Conservation (phyloP, 2,113 vertebrate genomes). For the Polypterus senegalus region DNA sequence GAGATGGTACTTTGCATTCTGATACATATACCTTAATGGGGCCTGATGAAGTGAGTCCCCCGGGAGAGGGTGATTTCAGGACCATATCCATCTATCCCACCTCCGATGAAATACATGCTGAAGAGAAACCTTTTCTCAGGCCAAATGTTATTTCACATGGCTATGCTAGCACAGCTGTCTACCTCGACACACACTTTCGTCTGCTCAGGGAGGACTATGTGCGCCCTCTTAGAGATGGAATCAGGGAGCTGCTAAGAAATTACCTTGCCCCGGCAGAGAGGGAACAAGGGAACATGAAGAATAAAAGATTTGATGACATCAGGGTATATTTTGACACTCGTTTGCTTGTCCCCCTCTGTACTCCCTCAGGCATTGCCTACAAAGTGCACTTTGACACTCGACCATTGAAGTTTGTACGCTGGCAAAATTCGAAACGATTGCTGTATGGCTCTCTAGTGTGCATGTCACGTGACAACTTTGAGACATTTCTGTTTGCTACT, state of each 20-base stretch:
- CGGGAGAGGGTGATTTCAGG: slow-evolving; percentile 51
- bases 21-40: slow-evolving; percentile 55
- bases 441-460: slow-evolving; percentile 83
- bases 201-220: slow-evolving; percentile 88
- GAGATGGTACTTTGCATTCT: slow-evolving; percentile 63
- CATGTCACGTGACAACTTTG: slow-evolving; percentile 77
- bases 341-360: slow-evolving; percentile 57
- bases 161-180: slow-evolving; percentile 61
- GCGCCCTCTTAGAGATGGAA: slow-evolving; percentile 74
- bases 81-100: slow-evolving; percentile 69
- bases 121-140: slow-evolving; percentile 65
- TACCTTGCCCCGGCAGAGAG: slow-evolving; percentile 23
- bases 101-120: slow-evolving; percentile 57
- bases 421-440: slow-evolving; percentile 83
- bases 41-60: slow-evolving; percentile 27
- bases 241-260: slow-evolving; percentile 57
- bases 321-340: slow-evolving; percentile 65
- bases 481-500: slow-evolving; percentile 78
- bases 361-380: slow-evolving; percentile 59
- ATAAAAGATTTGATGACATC: slow-evolving; percentile 70
- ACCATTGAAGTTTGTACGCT: slow-evolving; percentile 68
- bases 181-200: slow-evolving; percentile 88
- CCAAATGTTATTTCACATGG: slow-evolving; percentile 60
- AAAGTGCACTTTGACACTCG: slow-evolving; percentile 65
- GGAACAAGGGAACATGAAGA: slow-evolving; percentile 42